Base-by-base conservation (phyloP, 1,140 invertebrate genomes). In the Steinernema khuongi region DNA sequence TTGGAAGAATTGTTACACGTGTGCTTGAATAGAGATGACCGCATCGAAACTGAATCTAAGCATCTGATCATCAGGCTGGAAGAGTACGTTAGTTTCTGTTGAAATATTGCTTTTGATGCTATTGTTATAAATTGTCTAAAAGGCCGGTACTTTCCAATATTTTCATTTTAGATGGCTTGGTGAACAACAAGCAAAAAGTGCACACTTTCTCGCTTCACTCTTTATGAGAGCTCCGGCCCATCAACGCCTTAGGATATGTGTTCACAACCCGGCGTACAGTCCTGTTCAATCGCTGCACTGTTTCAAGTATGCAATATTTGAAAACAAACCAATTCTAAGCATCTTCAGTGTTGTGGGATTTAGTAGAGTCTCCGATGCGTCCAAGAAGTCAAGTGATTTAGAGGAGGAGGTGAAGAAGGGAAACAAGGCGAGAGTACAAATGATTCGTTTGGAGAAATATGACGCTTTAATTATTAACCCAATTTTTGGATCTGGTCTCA, bases 381-480 rank as follows among this genome's bases (percentile, higher is more conserved):
- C 74, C 26, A 71, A 68, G 28, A 76, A 76, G 60, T 79, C 80
- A 7, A 70, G 31, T n/a, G 81, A 82, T 72, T 70, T 82, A 31
- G 81, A 81, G 32, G 80, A 83, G 60, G 81, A 71, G 29, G 81
- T 83, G 2, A 72, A 81, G 72, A 74, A 70, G 7, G 76, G 68
- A n/a, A 83, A 83, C 66, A 74, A 72, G 18, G 73, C 77, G 4
- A 43, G 79, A 31, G 74, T 75, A 0, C 43, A 74, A 66, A 83
- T 83, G 81, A 67, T 83, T 26, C 41, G 68, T 18, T 78, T 79
- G 36, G 80, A 83, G 31, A 83, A 83, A 36, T 83, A 80, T 71
- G 79, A 84, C 72, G 75, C 74, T 70, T 74, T 71, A 41, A 68
- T 82, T 19, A 77, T 83, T 14, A 83, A 83, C 69, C 82, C 81